These are phyloP conservation scores for Neodiprion pinetum DNA, from an alignment of 1,140 invertebrate genomes.

Conservation along the genomic window DNA sequence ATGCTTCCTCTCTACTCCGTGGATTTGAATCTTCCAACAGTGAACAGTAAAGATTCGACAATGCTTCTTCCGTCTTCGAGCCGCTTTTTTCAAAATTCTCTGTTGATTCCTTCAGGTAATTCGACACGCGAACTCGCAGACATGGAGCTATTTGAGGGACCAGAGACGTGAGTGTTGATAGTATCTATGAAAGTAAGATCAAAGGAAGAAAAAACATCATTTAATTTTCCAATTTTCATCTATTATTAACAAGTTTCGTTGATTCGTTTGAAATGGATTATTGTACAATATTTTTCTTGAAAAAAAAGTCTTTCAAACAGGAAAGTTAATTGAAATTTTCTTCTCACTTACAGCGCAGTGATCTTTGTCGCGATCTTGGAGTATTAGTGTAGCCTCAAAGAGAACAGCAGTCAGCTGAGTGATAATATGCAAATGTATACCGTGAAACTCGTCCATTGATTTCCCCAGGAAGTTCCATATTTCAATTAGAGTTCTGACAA, in stretches of 20 bases:
- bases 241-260: background rate
- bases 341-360: conserved; percentile 2
- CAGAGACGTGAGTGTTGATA: conserved; percentile 34
- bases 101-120: conserved; percentile 36
- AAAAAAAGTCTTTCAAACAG: conserved; percentile 5
- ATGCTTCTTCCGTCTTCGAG: conserved; percentile 11
- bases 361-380: conserved; percentile 5
- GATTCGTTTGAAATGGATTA: background rate
- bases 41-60: conserved; percentile 40
- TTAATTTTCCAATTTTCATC: background rate
- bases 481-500: conserved; percentile 31
- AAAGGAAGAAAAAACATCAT: background rate
- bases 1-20: conserved; percentile 43
- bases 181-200: conserved; percentile 38
- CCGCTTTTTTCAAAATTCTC: conserved; percentile 21
- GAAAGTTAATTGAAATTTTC: conserved; percentile 17
- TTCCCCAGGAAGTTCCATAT: conserved; percentile 43
- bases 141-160: conserved; percentile 24
- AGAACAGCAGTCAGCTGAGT: conserved; percentile 35
- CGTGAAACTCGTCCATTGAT: conserved; percentile 42
- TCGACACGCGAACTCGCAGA: conserved; percentile 38
- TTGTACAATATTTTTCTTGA: no score
- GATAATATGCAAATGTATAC: conserved; percentile 35
- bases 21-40: conserved; percentile 43
- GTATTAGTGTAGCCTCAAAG: conserved; percentile 28